A percentile compares a stretch with the other conserved stretches of the same genome.
Evolutionary conservation across 1,140 invertebrate species (phyloP).

Genomic region (Maniola jurtina): DNA sequence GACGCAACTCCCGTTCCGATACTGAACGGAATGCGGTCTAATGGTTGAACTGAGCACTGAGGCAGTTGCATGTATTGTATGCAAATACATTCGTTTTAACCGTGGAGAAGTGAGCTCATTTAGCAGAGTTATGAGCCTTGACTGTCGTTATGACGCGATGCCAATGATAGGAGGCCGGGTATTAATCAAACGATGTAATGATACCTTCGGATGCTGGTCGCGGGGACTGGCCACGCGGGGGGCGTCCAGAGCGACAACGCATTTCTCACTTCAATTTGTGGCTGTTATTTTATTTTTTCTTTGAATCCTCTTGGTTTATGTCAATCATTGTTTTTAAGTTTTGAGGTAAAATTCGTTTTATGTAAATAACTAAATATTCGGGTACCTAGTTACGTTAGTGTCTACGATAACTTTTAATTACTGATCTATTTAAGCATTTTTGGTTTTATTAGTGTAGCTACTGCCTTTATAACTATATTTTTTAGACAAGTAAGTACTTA

Average conservation of each 20-base stretch:
- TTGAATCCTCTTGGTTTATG: background rate
- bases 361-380: too few species aligned
- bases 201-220: constrained; percentile 45
- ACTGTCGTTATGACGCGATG: constrained; percentile 51
- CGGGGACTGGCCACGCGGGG: constrained; percentile 44
- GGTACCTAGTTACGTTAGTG: too few species aligned
- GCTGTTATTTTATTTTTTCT: constrained; percentile 44
- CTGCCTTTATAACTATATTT: too few species aligned
- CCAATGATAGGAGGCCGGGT: constrained; percentile 51
- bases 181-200: constrained; percentile 70
- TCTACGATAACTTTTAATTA: too few species aligned
- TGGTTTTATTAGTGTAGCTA: too few species aligned
- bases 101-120: constrained; percentile 56
- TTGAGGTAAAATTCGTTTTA: too few species aligned
- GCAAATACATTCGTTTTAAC: constrained; percentile 56
- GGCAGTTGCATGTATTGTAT: constrained; percentile 58
- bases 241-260: constrained; percentile 55
- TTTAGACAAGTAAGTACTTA: too few species aligned
- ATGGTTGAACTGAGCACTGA: constrained; percentile 23
- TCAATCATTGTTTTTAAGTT: background rate
- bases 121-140: constrained; percentile 57
- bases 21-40: constrained; percentile 37
- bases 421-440: too few species aligned
- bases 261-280: constrained; percentile 71
- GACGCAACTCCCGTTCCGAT: constrained; percentile 27